phyloP scores from a whole-genome alignment of 2,888 invertebrate species.

The Spisula solida region DNA sequence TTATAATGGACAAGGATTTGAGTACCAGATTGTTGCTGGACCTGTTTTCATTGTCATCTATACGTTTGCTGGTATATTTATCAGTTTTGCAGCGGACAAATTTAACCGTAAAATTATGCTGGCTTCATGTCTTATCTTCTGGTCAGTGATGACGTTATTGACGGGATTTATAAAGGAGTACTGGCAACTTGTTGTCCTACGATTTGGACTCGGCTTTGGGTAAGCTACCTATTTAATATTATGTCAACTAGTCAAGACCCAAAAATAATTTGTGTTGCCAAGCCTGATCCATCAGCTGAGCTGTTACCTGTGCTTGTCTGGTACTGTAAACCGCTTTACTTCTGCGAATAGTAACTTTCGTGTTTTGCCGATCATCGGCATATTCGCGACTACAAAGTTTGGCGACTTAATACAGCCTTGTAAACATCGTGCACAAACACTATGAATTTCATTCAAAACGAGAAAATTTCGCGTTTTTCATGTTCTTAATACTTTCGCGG shows the following conservation, averaged over 20 bases:
- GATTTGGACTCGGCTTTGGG: conserved; percentile 96
- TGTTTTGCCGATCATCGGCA: too few relatives aligned
- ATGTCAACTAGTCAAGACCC: background rate
- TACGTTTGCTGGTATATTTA: conserved; percentile 94
- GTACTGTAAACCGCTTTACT: too few relatives aligned
- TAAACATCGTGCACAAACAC: too few relatives aligned
- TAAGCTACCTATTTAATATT: conserved; percentile 84
- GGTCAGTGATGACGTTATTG: conserved; percentile 94
- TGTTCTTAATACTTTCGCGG: too few relatives aligned
- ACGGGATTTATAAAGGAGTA: conserved; percentile 95
- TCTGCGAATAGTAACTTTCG: too few relatives aligned
- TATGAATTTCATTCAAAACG: too few relatives aligned
- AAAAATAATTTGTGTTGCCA: too few relatives aligned
- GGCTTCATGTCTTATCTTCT: conserved; percentile 93
- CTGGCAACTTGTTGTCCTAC: conserved; percentile 95
- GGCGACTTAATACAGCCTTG: too few relatives aligned
- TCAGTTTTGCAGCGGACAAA: conserved; percentile 92
- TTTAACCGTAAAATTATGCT: conserved; percentile 89
- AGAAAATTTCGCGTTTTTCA: too few relatives aligned
- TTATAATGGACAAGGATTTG: conserved; percentile 96
- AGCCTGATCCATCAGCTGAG: too few relatives aligned
- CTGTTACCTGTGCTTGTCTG: too few relatives aligned
- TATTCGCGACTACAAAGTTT: too few relatives aligned
- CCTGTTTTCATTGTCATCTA: conserved; percentile 97
- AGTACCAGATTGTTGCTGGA: conserved; percentile 97